Evolutionary conservation across 2,113 vertebrate species (phyloP), one percentile per base, ranked within the genome.

Genomic region (Dromas ardeola): DNA sequence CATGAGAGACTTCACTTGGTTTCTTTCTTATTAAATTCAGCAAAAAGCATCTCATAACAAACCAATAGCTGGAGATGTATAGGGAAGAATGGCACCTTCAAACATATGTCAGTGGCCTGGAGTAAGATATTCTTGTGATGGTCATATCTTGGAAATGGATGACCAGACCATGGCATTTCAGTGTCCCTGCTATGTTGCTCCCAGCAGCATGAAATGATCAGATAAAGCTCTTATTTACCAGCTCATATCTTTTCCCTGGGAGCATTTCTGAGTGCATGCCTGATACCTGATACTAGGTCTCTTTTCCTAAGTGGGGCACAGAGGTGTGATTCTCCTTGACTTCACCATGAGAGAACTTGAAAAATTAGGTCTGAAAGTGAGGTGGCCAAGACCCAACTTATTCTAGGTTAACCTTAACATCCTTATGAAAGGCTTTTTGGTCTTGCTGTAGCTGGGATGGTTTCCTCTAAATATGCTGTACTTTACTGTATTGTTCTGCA

Each of bases 41-140:
- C 11, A 61, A 43, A 79, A 94, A 45, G 3, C 5, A 5, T 13
- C 63, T 40, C 19, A 2, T 15, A 30, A 21, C 30, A 73, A 70
- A 25, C 3, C 18, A 34, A 9, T 3, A 29, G 1, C 9, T n/a
- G 12, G 47, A 78, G n/a, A 29, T 45, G 5, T 21, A 13, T 1
- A 11, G 17, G 65, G n/a, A 62, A 53, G 45, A 5, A 13, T 1
- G 38, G 19, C 3, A 22, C 66, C 32, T 53, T 73, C 50, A 58
- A 36, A 43, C 8, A 38, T 7, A 29, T 4, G 1, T 6, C 34
- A 43, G 38, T 13, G 27, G 15, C 23, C 32, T 45, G 32, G 32
- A 20, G 20, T 36, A 71, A 74, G 29, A 23, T 38, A 12, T 42
- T 38, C 27, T 52, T n/a, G 6, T 81, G 53, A 26, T 9, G 36